A percentile compares a stretch with the other conserved stretches of the same genome.
Evolutionary conservation across 2,888 invertebrate genomes (phyloP).

Genomic region (Resseliella maxima): DNA sequence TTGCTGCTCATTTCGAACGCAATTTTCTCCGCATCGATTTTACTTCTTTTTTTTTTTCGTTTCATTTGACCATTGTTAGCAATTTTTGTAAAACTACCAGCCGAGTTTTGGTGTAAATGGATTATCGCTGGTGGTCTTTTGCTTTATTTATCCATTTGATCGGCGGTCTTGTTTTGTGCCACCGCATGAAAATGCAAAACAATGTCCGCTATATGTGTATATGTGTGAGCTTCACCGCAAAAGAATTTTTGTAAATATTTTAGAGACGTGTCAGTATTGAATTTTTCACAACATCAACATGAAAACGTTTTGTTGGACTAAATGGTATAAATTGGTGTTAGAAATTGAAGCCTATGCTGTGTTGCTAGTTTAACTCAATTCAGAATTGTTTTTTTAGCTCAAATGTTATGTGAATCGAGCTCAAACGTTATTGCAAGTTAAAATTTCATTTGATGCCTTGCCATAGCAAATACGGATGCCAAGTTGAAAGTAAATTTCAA

Average conservation of each 20-base stretch:
- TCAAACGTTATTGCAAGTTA: no score
- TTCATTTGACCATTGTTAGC: neutral
- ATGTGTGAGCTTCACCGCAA: neutral
- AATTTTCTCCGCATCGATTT: neutral
- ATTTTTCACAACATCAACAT: neutral
- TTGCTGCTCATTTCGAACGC: neutral
- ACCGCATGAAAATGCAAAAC: neutral
- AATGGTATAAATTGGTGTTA: no score
- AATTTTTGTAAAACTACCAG: neutral
- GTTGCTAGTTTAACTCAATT: no score
- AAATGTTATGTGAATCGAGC: no score
- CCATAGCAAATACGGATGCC: no score
- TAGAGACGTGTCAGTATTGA: neutral
- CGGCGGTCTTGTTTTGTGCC: neutral
- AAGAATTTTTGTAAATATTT: conserved; percentile 51
- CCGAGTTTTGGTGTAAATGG: no score
- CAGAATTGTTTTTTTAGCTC: no score
- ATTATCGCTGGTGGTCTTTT: no score
- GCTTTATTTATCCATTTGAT: no score
- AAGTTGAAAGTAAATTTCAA: neutral
- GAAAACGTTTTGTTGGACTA: neutral
- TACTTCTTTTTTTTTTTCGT: neutral
- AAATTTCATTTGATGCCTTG: no score
- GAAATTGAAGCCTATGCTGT: no score
- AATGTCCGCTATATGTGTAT: no score